A percentile compares a stretch with the other conserved stretches of the same genome.
These are phyloP conservation scores for Ambastaia sidthimunki DNA, from an alignment of 2,797 vertebrate genomes.

Conservation along the genomic window DNA sequence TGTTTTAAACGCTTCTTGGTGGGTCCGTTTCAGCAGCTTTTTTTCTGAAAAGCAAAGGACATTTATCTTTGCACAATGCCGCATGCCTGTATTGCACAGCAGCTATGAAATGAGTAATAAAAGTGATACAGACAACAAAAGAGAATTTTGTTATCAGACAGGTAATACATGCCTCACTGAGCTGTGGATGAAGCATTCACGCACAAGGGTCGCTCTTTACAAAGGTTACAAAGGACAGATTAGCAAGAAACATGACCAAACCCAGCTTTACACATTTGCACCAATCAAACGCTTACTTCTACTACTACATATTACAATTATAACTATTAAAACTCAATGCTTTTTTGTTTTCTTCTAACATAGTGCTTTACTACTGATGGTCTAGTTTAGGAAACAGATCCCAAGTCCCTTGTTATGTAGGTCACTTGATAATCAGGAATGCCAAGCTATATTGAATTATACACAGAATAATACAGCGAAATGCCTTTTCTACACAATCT, in stretches of 20 bases:
- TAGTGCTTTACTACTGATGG: slow-evolving; percentile 49
- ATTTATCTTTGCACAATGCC: slow-evolving; percentile 36
- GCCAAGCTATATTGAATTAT: slow-evolving; percentile 54
- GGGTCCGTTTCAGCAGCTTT: slow-evolving; percentile 33
- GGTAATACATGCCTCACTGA: slow-evolving; percentile 50
- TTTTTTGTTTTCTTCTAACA: slow-evolving; percentile 44
- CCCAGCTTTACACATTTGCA: neutral
- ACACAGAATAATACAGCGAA: slow-evolving; percentile 12
- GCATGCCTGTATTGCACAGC: slow-evolving; percentile 20
- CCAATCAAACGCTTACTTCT: neutral
- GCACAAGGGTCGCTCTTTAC: slow-evolving; percentile 18
- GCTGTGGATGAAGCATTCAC: slow-evolving; percentile 40
- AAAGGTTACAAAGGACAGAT: slow-evolving; percentile 5
- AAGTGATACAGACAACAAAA: slow-evolving; percentile 36
- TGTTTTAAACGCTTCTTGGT: slow-evolving; percentile 48
- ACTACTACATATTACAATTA: neutral
- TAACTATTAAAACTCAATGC: neutral
- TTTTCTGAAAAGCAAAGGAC: slow-evolving; percentile 21
- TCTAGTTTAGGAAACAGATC: slow-evolving; percentile 61
- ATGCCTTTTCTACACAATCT: neutral
- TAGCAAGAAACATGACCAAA: neutral
- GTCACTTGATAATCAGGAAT: slow-evolving; percentile 57
- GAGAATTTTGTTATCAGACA: slow-evolving; percentile 40
- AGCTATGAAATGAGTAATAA: slow-evolving; percentile 38
- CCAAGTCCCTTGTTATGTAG: slow-evolving; percentile 28